These are phyloP conservation scores for Peromyscus attwateri DNA, from an alignment of 2,797 vertebrate genomes.

Conservation along the genomic window DNA sequence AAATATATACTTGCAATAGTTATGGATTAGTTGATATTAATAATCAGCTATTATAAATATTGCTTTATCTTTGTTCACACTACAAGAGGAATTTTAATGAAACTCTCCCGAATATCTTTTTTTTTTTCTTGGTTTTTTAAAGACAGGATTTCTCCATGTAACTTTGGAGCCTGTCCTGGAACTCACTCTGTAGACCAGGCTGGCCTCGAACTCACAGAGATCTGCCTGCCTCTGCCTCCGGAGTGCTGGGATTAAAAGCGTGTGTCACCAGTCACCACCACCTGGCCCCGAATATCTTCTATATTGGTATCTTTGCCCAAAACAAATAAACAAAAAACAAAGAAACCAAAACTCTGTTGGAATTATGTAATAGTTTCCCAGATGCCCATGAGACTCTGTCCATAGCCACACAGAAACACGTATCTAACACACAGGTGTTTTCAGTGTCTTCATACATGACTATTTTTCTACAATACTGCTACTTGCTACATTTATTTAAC, in stretches of 20 bases:
- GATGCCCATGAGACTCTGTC: not conserved
- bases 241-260: too few species aligned
- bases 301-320: not conserved
- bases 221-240: too few species aligned
- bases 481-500: conserved; percentile 10
- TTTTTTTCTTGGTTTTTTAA: too few species aligned
- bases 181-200: too few species aligned
- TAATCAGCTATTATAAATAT: conserved; percentile 5
- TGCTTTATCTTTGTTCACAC: not conserved
- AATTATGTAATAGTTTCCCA: not conserved
- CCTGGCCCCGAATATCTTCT: not conserved
- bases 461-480: not conserved
- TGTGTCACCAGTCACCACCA: too few species aligned
- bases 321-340: not conserved
- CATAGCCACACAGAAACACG: not conserved
- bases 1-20: not conserved
- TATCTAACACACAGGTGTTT: not conserved
- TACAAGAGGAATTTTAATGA: not conserved
- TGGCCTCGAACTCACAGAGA: too few species aligned
- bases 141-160: too few species aligned
- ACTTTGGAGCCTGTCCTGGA: too few species aligned
- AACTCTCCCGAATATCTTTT: not conserved
- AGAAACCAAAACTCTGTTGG: not conserved
- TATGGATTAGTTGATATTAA: not conserved
- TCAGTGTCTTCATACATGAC: not conserved